Evolutionary conservation across 2,888 invertebrate genomes (phyloP), one percentile per base, ranked within the genome.

Genomic region (Noctua fimbriata): DNA sequence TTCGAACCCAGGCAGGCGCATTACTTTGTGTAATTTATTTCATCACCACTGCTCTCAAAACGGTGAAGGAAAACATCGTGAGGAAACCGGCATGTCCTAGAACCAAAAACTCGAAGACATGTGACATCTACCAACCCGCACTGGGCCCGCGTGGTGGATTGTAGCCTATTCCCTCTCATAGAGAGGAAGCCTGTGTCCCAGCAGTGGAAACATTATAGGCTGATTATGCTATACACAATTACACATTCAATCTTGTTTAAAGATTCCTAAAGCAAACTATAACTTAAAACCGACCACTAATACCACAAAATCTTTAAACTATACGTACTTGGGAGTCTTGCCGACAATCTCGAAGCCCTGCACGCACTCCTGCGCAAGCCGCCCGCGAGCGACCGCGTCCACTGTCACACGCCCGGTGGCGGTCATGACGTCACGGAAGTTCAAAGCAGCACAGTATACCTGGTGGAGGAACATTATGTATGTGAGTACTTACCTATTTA

Each of bases 401-500:
- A 98, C 97, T 14, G 98, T 98, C 12, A 99, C 97, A 91, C 99
- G 99, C 2, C 99, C 99, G 1, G 98, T 98, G 0, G 99, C 99
- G 1, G 99, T 97, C 99, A 99, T 99, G 0, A 99, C 97, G 93
- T 99, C 99, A 91, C 99, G 98, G 97, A 99, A 99, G 95, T 99
- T 99, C 24, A 99, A 93, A 0, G 99, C 97, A 0, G 98, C 96
- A 92, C 98, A 99, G 90, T 98, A 97, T 0, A 98, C 97, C 82
- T 81, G 67, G 16, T 18, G 36, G n/a, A 78, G 9, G 16, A 55
- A 55, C 2, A 63, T 28, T 49, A 49, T 5, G 32, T 28, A 21
- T 5, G 1, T 83, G 10, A 67, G 44, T 74, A 21, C n/a, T 16
- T 24, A 55, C 3, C 3, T 55, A 52, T 21, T 21, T 49, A 2